phyloP scores from a whole-genome alignment of 2,113 vertebrate genomes.

The Anolis carolinensis region DNA sequence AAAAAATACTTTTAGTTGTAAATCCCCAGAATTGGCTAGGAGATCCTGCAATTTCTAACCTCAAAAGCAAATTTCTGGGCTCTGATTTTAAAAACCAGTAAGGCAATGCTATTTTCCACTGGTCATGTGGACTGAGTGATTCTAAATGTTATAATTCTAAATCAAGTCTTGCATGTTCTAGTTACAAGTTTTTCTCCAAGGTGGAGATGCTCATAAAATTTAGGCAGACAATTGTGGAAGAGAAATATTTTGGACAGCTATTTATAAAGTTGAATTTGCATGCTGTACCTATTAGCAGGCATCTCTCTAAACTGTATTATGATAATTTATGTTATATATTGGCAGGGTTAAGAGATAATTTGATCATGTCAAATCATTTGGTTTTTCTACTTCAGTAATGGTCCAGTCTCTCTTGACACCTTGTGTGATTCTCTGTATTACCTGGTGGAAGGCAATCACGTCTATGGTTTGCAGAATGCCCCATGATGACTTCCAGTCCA shows the following conservation, averaged over 20 bases:
- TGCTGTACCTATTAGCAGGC: neutral
- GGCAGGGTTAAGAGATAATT: neutral
- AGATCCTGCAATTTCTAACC: too few species aligned
- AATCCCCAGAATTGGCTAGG: too few species aligned
- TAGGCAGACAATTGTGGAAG: neutral
- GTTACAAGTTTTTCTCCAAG: too few species aligned
- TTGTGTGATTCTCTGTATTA: neutral
- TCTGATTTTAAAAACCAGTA: too few species aligned
- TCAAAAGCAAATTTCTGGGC: too few species aligned
- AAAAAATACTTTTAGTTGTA: too few species aligned
- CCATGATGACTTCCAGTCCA: neutral
- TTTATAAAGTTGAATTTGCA: neutral
- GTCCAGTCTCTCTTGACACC: neutral
- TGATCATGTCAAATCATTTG: neutral
- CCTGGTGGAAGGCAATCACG: neutral
- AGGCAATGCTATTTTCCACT: too few species aligned
- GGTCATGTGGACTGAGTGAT: too few species aligned
- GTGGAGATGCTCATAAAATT: too few species aligned
- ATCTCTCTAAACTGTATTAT: neutral
- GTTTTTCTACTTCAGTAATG: neutral
- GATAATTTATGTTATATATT: neutral
- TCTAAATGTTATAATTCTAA: too few species aligned
- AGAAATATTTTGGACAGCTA: neutral
- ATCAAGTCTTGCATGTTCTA: too few species aligned
- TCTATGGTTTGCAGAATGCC: neutral